A percentile compares a stretch with the other conserved stretches of the same genome.
Conservation (phyloP, 2,797 vertebrate species). For the Nasua narica region DNA sequence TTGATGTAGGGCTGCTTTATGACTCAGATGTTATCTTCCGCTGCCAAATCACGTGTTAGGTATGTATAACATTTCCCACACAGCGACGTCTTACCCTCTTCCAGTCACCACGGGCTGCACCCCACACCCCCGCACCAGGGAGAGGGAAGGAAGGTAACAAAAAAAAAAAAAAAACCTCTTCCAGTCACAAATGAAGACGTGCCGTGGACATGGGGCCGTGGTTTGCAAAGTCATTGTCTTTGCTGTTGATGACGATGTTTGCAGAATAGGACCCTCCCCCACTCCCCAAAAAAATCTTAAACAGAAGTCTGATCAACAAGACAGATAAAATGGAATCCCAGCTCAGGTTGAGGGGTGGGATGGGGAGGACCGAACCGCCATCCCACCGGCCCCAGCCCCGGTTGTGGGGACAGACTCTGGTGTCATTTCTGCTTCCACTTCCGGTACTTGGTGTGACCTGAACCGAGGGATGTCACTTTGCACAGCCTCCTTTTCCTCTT, state of each 20-base stretch:
- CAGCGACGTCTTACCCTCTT: neutral
- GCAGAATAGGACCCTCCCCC: neutral
- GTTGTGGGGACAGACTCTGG: neutral
- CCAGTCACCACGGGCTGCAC: neutral
- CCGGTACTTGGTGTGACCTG: neutral
- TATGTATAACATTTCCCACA: slow-evolving; percentile 61
- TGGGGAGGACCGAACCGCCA: neutral
- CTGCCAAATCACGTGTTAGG: slow-evolving; percentile 57
- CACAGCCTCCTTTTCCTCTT: neutral
- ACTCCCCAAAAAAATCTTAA: neutral
- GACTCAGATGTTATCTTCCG: slow-evolving; percentile 65
- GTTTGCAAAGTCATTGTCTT: neutral
- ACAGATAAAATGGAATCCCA: neutral
- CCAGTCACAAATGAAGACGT: neutral
- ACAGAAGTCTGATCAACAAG: neutral
- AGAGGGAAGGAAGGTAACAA: neutral
- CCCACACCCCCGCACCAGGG: neutral
- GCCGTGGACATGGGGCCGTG: neutral
- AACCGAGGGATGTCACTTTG: neutral
- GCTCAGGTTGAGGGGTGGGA: neutral
- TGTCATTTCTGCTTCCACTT: neutral
- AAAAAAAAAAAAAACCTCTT: neutral
- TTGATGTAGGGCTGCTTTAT: slow-evolving; percentile 56
- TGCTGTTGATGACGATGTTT: neutral
- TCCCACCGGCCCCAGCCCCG: neutral